Evolutionary conservation across 2,113 vertebrate species (phyloP), one percentile per base, ranked within the genome.

Genomic region (Corvus moneduloides): DNA sequence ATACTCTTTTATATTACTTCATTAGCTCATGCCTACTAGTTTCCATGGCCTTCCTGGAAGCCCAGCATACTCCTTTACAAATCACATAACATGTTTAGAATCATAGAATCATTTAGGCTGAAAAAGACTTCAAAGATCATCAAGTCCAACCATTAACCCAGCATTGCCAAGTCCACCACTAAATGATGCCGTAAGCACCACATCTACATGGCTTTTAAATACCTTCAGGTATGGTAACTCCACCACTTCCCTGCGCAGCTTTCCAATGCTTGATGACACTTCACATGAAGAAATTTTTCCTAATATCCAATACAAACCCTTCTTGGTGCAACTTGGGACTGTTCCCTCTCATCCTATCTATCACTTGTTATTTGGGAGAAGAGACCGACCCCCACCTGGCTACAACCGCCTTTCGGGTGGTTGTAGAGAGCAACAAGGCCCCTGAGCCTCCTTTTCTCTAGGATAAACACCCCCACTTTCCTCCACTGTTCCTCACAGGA

Each of bases 361-460:
- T 58, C 37, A 33, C 12, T 39, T 44, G 22, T 51, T 43, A 81
- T 7, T 7, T 23, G 12, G 33, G 27, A 63, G 23, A 43, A 43
- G 52, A 28, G 17, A 52, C 28, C 2, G 2, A 37, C 18, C 1
- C 4, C 11, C 41, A 62, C 4, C 18, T 69, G 3, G 0, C 55
- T 56, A 20, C 18, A 56, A 2, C 2, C 10, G 9, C 28, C 48
- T 74, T 23, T 23, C 26, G 39, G 17, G 27, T 1, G 14, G 19
- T 1, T 79, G 21, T 11, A 62, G 61, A 46, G 7, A 69, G 21
- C 1, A 4, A 68, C 3, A 19, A 48, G 13, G 16, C 15, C n/a
- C 24, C 26, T 10, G 7, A 76, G 10, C 35, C 28, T 52, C 15
- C 37, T 80, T 8, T 63, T 68, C 24, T 56, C 14, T 3, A 63